Evolutionary conservation across 2,888 invertebrate species (phyloP), one percentile per base, ranked within the genome.

Genomic region (Choristoneura rosaceana): DNA sequence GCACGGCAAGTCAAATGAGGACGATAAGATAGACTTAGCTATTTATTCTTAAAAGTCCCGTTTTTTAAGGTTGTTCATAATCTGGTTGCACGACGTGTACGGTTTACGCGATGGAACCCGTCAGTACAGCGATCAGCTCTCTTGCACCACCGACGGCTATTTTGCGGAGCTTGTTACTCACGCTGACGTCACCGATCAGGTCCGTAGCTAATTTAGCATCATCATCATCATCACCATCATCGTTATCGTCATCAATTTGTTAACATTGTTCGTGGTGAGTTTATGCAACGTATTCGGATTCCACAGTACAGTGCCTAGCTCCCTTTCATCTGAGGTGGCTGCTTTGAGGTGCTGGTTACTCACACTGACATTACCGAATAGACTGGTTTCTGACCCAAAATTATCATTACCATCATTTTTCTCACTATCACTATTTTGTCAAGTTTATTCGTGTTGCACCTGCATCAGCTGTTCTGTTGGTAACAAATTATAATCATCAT

Each of bases 101-200:
- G 94, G 94, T 0, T 79, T 94, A 10, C 89, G 93, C 0, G 94
- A 93, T 79, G 77, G 84, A 71, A 90, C 91, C 0, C 84, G 85
- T 3, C 74, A 74, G n/a, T 86, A 82, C 75, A 89, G 88, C 0
- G 85, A 87, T 12, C 80, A 77, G 65, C 61, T 92, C 55, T 85
- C 87, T 74, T 94, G 94, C 71, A 84, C 85, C 15, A 85, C 89
- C 0, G 94, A 94, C 45, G 94, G 94, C 0, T 87, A 87, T 81
- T 92, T 85, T 78, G 88, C 92, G 0, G 92, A 94, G 79, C 80
- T 93, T 69, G 85, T 89, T 74, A 89, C 90, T 2, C 82, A 85
- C 17, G 80, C 80, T 70, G 93, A 93, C 83, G 91, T 91, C 77
- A 93, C 92, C 1, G 88, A 90, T 73, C 92, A 93, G 76, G 93